Evolutionary conservation across 2,113 vertebrate species (phyloP).

Genomic region (Caretta caretta): DNA sequence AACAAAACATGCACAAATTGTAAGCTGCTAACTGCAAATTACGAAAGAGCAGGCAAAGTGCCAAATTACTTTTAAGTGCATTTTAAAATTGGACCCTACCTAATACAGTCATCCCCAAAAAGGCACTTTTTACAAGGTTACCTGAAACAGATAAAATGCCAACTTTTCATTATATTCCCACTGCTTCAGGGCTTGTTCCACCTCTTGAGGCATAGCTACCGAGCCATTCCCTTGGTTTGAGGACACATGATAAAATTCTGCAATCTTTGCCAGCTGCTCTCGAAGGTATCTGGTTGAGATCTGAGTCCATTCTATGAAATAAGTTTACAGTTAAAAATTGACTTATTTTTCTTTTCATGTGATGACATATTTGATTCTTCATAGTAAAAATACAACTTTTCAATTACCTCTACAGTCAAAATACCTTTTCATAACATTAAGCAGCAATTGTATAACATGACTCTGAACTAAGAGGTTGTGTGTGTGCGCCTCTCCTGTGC

Average conservation of each 20-base stretch:
- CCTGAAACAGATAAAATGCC: constrained; percentile 86
- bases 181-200: constrained; percentile 82
- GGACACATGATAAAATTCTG: constrained; percentile 78
- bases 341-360: not conserved
- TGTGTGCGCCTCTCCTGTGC: not conserved
- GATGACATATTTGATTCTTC: not conserved
- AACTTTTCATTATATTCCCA: constrained; percentile 85
- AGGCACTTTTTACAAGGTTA: not conserved
- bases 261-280: constrained; percentile 83
- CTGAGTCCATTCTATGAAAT: constrained; percentile 82
- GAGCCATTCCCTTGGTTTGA: constrained; percentile 60
- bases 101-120: not conserved
- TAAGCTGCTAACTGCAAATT: not conserved
- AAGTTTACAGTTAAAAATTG: not conserved
- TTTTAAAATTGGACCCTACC: not conserved
- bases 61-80: not conserved
- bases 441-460: not conserved
- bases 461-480: not conserved
- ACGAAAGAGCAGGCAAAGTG: not conserved
- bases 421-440: not conserved
- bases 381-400: not conserved
- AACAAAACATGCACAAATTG: constrained; percentile 1
- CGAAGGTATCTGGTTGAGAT: constrained; percentile 83
- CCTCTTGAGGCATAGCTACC: constrained; percentile 70
- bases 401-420: not conserved